Conservation (phyloP, 2,888 invertebrate species). For the Drosophila flavopinicola region DNA sequence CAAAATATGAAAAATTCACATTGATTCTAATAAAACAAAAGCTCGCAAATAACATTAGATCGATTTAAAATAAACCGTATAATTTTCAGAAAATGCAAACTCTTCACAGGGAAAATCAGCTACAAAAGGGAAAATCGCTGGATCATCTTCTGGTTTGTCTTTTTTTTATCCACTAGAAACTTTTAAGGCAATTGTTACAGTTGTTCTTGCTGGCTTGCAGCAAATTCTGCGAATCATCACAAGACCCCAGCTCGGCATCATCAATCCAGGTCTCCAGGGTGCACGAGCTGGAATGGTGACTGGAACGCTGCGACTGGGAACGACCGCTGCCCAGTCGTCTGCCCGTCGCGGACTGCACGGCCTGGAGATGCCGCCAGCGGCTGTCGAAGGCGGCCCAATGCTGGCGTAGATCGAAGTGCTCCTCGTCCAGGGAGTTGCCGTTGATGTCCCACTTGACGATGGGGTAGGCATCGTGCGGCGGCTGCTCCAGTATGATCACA, state of each 20-base stretch:
- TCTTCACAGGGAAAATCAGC: slow-evolving; percentile 8
- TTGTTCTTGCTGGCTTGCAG: slow-evolving; percentile 44
- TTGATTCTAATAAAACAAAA: background rate
- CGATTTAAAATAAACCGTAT: slow-evolving; percentile 31
- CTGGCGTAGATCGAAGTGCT: slow-evolving; percentile 62
- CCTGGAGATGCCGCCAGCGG: slow-evolving; percentile 68
- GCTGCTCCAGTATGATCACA: slow-evolving; percentile 78
- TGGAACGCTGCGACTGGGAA: slow-evolving; percentile 75
- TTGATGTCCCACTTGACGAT: slow-evolving; percentile 83
- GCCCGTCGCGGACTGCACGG: slow-evolving; percentile 35
- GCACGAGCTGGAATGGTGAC: slow-evolving; percentile 83
- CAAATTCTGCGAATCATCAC: slow-evolving; percentile 55
- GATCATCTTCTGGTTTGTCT: background rate
- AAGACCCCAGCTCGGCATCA: slow-evolving; percentile 70
- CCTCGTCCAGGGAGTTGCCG: slow-evolving; percentile 82
- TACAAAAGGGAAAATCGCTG: background rate
- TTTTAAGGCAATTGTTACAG: slow-evolving; percentile 76
- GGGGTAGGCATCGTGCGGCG: slow-evolving; percentile 72
- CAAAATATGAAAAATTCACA: too few species aligned
- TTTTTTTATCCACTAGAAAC: slow-evolving; percentile 49
- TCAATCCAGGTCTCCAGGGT: slow-evolving; percentile 84
- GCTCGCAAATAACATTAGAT: background rate
- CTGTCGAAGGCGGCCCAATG: slow-evolving; percentile 76
- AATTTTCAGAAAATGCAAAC: slow-evolving; percentile 47
- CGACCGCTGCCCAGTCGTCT: slow-evolving; percentile 53